Percentiles rank a stretch among this genome's conserved stretches.
These are phyloP conservation scores for Sphaerolaimus hirsutus DNA, from an alignment of 2,888 invertebrate genomes.

Conservation along the genomic window DNA sequence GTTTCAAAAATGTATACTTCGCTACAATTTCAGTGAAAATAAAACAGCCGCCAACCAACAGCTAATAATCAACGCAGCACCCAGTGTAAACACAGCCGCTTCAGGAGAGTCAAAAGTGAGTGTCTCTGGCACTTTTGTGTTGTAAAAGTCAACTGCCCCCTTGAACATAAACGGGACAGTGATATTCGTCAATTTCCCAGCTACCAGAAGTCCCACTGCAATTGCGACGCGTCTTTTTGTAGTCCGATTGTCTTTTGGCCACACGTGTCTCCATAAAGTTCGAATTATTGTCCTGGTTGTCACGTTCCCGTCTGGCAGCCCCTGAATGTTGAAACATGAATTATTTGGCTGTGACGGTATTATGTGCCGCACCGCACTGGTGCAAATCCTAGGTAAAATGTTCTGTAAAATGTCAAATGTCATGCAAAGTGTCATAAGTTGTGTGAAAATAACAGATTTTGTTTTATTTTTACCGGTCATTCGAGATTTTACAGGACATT, in stretches of 20 bases:
- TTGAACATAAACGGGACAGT: constrained; percentile 86
- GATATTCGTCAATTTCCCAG: constrained; percentile 31
- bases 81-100: constrained; percentile 15
- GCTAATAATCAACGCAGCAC: constrained; percentile 11
- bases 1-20: not conserved
- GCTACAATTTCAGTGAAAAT: not conserved
- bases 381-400: no score
- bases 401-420: no score
- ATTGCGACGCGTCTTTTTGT: constrained; percentile 54
- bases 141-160: constrained; percentile 64
- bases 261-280: constrained; percentile 49
- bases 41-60: constrained; percentile 2
- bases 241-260: constrained; percentile 65
- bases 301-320: no score
- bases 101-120: constrained; percentile 12
- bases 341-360: no score
- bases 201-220: constrained; percentile 36
- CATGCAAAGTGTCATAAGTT: no score
- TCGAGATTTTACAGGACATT: no score
- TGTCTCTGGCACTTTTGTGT: constrained; percentile 28
- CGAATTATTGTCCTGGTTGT: no score
- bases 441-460: no score
- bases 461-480: no score
- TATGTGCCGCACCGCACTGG: no score
- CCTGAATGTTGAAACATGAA: no score